Base-by-base conservation (phyloP, 1,140 invertebrate species). In the Ceratosolen solmsi region DNA sequence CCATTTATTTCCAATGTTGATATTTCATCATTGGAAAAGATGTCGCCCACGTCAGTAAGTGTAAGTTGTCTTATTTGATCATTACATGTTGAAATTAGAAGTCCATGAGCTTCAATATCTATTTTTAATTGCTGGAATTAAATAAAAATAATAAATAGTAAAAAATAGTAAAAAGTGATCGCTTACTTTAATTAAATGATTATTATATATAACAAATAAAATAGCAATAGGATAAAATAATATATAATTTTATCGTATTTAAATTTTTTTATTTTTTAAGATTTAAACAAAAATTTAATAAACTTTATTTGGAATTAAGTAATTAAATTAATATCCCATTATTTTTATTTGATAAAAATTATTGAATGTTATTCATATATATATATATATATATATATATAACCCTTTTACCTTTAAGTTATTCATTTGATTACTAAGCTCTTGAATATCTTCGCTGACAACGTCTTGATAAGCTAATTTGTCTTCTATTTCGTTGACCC, bases 61-160 rank as follows among this genome's bases (percentile, higher is more conserved):
- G 98, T 95, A 13, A 99, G 93, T 87, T 98, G 97, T 73, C 97
- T 94, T 3, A 98, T 96, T 93, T 98, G 97, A 90, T 99, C 98
- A 71, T 97, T 92, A 84, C 97, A 97, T 54, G 58, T 56, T 54
- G 95, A 94, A 3, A 99, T 95, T 51, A 96, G 95, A 49, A 97
- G 94, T 85, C 95, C 94, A 90, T 98, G 96, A 63, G 95, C 94
- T 86, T 97, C 96, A 27, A 99, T 93, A 88, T 99, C 97, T 88
- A 98, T 97, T 89, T 97, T 97, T 80, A 99, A 94, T 89, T 96
- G 94, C 96, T 98, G 90, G 1, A 88, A 88, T 68, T 79, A 25
- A 46, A 33, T 73, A 56, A 71, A 51, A 30, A 51, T n/a, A 56
- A 74, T n/a, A 77, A 84, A 85, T 86, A 46, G 5, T 46, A 46